Percentiles rank a stretch among this genome's conserved stretches.
Evolutionary conservation across 2,888 invertebrate species (phyloP).

Genomic region (Andrena dorsata): DNA sequence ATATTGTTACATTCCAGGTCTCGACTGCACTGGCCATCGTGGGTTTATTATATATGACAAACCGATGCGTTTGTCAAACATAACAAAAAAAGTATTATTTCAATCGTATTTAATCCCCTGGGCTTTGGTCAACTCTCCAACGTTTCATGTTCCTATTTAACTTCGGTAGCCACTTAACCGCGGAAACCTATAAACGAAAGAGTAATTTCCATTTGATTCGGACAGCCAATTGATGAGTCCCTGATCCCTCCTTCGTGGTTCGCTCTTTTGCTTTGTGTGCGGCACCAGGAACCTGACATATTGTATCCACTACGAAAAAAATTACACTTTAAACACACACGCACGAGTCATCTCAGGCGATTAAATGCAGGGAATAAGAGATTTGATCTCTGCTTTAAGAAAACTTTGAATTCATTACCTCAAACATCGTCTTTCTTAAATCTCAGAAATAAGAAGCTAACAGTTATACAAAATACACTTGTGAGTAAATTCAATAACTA

Average conservation of each 20-base stretch:
- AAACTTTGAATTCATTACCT: not conserved
- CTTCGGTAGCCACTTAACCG: constrained; percentile 51
- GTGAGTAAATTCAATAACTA: too few relatives aligned
- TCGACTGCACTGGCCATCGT: not conserved
- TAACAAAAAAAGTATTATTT: constrained; percentile 6
- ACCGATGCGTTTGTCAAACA: constrained; percentile 6
- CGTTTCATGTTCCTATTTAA: constrained; percentile 49
- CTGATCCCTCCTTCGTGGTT: constrained; percentile 41
- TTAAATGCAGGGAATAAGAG: not conserved
- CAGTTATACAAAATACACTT: too few relatives aligned
- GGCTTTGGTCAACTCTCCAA: not conserved
- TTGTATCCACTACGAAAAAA: not conserved
- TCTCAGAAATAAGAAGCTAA: too few relatives aligned
- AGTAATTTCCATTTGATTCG: constrained; percentile 52
- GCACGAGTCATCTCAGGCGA: not conserved
- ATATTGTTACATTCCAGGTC: not conserved
- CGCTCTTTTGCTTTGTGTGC: constrained; percentile 10
- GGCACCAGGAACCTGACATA: not conserved
- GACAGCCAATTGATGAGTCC: constrained; percentile 47
- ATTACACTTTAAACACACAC: not conserved
- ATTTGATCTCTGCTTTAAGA: not conserved
- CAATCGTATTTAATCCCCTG: constrained; percentile 38
- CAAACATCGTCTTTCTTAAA: too few relatives aligned
- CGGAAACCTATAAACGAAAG: constrained; percentile 46
- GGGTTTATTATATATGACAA: not conserved